These are phyloP conservation scores for Lottia gigantea DNA, from an alignment of 2,888 invertebrate species.

Conservation along the genomic window DNA sequence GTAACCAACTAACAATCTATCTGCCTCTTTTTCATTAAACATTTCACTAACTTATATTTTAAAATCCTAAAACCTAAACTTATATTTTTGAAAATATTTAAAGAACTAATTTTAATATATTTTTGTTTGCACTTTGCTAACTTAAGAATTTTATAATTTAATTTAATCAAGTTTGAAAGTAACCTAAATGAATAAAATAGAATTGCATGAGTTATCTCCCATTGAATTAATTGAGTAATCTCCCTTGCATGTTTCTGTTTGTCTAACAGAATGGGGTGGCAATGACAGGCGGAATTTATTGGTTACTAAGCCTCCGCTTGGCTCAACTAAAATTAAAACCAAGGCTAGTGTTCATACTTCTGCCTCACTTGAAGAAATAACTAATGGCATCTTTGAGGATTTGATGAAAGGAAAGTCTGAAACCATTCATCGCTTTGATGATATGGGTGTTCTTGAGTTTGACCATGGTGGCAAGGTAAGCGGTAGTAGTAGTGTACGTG, in stretches of 20 bases:
- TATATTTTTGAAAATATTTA: no score
- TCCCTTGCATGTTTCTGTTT: constrained; percentile 29
- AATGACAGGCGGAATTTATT: constrained; percentile 22
- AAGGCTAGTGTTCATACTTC: constrained; percentile 29
- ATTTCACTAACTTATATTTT: no score
- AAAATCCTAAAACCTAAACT: no score
- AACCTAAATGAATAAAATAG: no score
- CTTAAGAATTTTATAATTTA: no score
- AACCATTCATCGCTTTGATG: constrained; percentile 61
- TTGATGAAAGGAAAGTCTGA: constrained; percentile 58
- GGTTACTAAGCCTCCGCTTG: constrained; percentile 38
- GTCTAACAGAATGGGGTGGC: constrained; percentile 31
- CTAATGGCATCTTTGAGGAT: constrained; percentile 60
- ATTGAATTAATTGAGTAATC: no score
- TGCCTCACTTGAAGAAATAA: constrained; percentile 53
- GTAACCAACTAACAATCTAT: no score
- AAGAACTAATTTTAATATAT: no score
- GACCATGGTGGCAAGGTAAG: constrained; percentile 51
- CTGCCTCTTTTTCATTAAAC: no score
- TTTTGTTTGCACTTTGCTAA: no score
- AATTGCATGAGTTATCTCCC: no score
- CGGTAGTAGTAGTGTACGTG: neutral
- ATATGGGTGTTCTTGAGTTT: constrained; percentile 61
- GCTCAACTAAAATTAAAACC: constrained; percentile 34
- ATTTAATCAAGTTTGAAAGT: no score